These are phyloP conservation scores for Maccullochella peelii DNA, from an alignment of 2,113 vertebrate species.

Conservation along the genomic window DNA sequence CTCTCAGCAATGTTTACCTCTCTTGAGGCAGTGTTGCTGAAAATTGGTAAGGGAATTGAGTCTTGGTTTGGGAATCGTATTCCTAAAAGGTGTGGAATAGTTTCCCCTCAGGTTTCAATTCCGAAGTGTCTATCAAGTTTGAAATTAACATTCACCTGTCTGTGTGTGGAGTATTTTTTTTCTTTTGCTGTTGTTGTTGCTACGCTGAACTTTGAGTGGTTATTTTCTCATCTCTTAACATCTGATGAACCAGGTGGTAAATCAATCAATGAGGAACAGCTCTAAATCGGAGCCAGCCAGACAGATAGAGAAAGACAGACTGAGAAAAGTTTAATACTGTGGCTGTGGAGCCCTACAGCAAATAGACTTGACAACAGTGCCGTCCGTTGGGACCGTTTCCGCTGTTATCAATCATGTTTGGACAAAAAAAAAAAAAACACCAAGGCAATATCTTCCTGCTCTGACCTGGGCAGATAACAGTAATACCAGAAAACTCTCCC, in stretches of 20 bases:
- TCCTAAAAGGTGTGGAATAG: conserved; percentile 73
- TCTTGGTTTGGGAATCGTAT: conserved; percentile 71
- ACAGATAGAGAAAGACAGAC: conserved; percentile 1
- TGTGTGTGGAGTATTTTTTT: neutral
- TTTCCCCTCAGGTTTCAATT: conserved; percentile 74
- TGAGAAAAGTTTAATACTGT: conserved; percentile 6
- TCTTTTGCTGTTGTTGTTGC: conserved; percentile 15
- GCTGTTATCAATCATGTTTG: conserved; percentile 57
- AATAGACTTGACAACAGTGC: conserved; percentile 1
- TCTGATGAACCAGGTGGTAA: conserved; percentile 40
- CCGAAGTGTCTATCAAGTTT: conserved; percentile 67
- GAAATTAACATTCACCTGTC: conserved; percentile 72
- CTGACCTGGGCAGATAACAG: conserved; percentile 55
- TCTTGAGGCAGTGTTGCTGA: conserved; percentile 80
- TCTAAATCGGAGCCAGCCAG: conserved; percentile 15
- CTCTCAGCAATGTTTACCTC: conserved; percentile 78
- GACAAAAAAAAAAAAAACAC: conserved; percentile 4
- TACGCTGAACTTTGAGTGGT: conserved; percentile 35
- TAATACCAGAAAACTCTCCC: conserved; percentile 32
- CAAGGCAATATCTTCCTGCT: conserved; percentile 42
- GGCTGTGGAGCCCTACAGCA: conserved; percentile 9
- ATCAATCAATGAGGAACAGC: conserved; percentile 52
- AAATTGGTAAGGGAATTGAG: conserved; percentile 82
- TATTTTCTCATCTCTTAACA: conserved; percentile 46
- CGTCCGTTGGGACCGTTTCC: conserved; percentile 14